Evolutionary conservation across 2,797 vertebrate genomes (phyloP).

Genomic region (Premnoplex brunnescens): DNA sequence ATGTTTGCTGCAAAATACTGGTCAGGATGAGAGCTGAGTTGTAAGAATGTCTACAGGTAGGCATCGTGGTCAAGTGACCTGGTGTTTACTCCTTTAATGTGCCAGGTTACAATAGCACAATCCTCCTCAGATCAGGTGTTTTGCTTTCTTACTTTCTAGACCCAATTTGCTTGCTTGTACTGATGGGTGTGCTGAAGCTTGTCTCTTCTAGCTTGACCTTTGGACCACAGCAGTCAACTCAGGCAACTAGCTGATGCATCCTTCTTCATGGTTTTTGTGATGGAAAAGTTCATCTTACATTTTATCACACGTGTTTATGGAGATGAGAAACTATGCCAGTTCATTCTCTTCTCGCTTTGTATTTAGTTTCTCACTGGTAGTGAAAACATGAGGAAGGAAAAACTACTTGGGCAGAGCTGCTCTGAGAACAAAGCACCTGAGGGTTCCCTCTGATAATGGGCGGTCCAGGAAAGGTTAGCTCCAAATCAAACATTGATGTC

Average conservation of each 20-base stretch:
- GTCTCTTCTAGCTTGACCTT: not conserved
- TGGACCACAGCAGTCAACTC: not conserved
- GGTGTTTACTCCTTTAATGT: not conserved
- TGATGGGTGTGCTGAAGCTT: not conserved
- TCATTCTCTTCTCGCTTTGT: not conserved
- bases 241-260: not conserved
- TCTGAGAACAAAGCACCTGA: conserved; percentile 36
- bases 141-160: not conserved
- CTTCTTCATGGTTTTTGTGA: not conserved
- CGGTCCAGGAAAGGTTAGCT: conserved; percentile 7
- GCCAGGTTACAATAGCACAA: not conserved
- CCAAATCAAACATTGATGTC: conserved; percentile 2
- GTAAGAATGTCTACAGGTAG: not conserved
- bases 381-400: conserved; percentile 21
- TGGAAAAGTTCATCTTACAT: not conserved
- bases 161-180: not conserved
- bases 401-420: not conserved
- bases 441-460: conserved; percentile 39
- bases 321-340: not conserved
- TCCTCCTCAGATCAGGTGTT: not conserved
- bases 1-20: not conserved
- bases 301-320: not conserved
- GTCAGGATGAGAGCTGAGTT: not conserved
- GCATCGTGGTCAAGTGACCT: not conserved
- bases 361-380: not conserved